phyloP scores from a whole-genome alignment of 2,888 invertebrate genomes.

The Acrobasis repandana region DNA sequence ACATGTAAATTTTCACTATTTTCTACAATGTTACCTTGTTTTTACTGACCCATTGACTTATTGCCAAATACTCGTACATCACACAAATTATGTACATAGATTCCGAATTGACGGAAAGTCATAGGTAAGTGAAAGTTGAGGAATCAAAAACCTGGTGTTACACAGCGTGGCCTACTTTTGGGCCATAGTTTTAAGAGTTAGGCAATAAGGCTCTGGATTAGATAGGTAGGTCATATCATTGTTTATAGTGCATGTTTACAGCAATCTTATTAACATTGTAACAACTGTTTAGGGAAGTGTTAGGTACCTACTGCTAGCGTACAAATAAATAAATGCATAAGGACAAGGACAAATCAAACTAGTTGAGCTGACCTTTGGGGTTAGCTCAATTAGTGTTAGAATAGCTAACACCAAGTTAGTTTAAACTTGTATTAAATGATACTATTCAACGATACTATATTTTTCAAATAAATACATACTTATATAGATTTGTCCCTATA shows the following conservation, averaged over 20 bases:
- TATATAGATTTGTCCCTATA: background rate
- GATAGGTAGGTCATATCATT: background rate
- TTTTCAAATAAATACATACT: too few relatives aligned
- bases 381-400: background rate
- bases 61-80: background rate
- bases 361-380: too few relatives aligned
- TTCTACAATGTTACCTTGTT: background rate
- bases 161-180: background rate
- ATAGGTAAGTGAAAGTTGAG: conserved; percentile 3
- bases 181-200: background rate
- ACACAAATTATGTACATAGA: background rate
- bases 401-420: too few relatives aligned
- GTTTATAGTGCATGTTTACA: background rate
- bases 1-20: background rate
- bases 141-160: conserved; percentile 4
- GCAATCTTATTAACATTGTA: background rate
- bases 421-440: too few relatives aligned
- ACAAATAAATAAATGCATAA: too few relatives aligned
- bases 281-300: background rate
- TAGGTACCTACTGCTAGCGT: background rate
- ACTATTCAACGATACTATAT: too few relatives aligned
- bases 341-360: too few relatives aligned
- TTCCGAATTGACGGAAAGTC: background rate
- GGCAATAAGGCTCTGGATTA: background rate
- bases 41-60: background rate